These are phyloP conservation scores for Sebastes cheni DNA, from an alignment of 2,797 vertebrate species.

Conservation along the genomic window DNA sequence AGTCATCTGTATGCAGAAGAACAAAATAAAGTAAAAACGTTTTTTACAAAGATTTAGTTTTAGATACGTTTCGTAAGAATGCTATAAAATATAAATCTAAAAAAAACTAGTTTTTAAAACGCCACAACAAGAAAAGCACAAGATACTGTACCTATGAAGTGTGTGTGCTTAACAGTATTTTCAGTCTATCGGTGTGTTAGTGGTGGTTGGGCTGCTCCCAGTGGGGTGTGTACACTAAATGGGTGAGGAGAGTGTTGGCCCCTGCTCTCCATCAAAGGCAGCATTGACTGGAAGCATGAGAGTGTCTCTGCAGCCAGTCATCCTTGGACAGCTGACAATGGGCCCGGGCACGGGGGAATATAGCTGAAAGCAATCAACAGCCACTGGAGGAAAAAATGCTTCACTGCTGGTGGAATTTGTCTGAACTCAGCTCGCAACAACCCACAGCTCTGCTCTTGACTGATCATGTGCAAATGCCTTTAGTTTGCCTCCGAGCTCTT, in stretches of 20 bases:
- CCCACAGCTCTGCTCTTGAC: slow-evolving; percentile 52
- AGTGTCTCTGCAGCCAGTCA: slow-evolving; percentile 72
- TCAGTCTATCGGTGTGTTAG: slow-evolving; percentile 24
- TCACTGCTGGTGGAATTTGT: slow-evolving; percentile 56
- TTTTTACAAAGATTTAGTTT: not conserved
- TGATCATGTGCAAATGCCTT: slow-evolving; percentile 35
- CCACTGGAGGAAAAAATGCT: slow-evolving; percentile 57
- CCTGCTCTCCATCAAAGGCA: slow-evolving; percentile 70
- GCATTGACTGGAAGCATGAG: slow-evolving; percentile 73
- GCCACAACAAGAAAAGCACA: too few species aligned
- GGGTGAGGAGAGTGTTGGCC: slow-evolving; percentile 52
- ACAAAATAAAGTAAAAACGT: not conserved
- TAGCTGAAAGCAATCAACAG: slow-evolving; percentile 69
- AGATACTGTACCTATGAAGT: not conserved
- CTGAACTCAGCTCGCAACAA: slow-evolving; percentile 48
- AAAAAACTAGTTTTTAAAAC: not conserved
- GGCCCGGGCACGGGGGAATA: slow-evolving; percentile 55
- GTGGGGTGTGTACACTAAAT: slow-evolving; percentile 64
- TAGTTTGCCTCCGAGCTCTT: slow-evolving; percentile 45
- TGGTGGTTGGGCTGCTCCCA: slow-evolving; percentile 47
- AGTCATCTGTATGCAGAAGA: not conserved
- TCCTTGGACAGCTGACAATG: slow-evolving; percentile 76
- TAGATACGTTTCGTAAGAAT: not conserved
- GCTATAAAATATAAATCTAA: not conserved
- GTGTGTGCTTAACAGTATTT: slow-evolving; percentile 26